Evolutionary conservation across 2,797 vertebrate genomes (phyloP).

Genomic region (Neosilurus mollespiculum): DNA sequence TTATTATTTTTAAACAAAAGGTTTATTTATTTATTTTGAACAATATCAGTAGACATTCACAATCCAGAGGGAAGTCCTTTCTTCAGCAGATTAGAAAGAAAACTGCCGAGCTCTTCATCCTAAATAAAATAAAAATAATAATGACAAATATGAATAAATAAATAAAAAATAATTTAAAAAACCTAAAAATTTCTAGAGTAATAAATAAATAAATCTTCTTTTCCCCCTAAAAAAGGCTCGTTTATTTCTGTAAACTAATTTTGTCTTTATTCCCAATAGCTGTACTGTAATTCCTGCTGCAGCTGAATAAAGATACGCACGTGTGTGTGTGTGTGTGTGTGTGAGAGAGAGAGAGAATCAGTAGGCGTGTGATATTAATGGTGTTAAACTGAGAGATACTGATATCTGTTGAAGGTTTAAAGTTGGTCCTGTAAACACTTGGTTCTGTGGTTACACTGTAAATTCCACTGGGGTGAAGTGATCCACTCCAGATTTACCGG

Average conservation of each 20-base stretch:
- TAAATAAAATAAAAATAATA: constrained; percentile 54
- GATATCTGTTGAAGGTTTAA: neutral
- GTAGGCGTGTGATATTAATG: neutral
- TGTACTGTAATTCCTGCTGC: neutral
- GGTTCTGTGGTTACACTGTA: neutral
- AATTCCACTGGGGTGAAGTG: neutral
- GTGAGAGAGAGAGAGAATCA: too few relatives aligned
- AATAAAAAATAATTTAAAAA: neutral
- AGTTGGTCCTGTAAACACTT: neutral
- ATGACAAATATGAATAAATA: neutral
- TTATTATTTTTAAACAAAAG: constrained; percentile 17
- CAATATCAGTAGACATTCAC: constrained; percentile 58
- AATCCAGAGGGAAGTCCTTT: constrained; percentile 85
- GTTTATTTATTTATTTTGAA: constrained; percentile 28
- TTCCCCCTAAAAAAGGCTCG: too few relatives aligned
- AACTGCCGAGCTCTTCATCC: constrained; percentile 97
- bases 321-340: too few relatives aligned
- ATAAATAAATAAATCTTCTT: neutral
- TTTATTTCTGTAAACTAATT: neutral
- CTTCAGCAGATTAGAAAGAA: constrained; percentile 87
- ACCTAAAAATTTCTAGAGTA: neutral
- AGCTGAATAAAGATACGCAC: neutral
- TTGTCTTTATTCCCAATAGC: neutral
- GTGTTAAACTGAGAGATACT: neutral
- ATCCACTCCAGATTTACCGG: neutral